phyloP scores from a whole-genome alignment of 2,888 invertebrate genomes.

The Stenichneumon culpator region DNA sequence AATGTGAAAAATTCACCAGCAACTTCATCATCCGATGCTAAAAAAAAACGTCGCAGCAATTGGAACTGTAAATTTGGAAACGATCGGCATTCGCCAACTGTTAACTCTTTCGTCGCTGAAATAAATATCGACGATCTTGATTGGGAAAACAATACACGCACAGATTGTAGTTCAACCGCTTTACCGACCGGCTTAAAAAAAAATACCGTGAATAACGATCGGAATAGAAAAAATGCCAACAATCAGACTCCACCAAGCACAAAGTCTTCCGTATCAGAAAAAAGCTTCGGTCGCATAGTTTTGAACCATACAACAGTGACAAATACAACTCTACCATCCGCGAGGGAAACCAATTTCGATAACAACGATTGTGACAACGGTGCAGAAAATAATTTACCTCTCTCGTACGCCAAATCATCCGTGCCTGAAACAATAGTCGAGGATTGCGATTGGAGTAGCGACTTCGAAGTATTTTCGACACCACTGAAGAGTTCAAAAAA shows the following conservation, averaged over 20 bases:
- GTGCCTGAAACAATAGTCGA: constrained; percentile 54
- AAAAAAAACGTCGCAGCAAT: background rate
- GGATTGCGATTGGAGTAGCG: constrained; percentile 76
- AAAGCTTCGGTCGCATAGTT: background rate
- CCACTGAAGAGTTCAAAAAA: constrained; percentile 14
- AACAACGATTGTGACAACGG: background rate
- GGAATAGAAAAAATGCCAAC: background rate
- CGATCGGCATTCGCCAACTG: background rate
- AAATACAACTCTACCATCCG: background rate
- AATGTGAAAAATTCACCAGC: background rate
- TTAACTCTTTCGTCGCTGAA: background rate
- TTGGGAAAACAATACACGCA: background rate
- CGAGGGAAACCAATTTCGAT: background rate
- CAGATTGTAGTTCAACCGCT: background rate
- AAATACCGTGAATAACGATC: background rate
- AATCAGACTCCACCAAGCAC: background rate
- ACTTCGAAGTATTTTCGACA: constrained; percentile 66
- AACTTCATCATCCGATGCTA: background rate
- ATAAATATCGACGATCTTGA: constrained; percentile 1
- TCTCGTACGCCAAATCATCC: background rate
- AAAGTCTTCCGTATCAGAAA: background rate
- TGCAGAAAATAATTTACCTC: background rate
- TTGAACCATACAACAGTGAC: background rate
- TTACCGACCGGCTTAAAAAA: background rate
- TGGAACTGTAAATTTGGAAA: background rate